phyloP scores from a whole-genome alignment of 2,888 invertebrate genomes.

The Pristionchus exspectatus region DNA sequence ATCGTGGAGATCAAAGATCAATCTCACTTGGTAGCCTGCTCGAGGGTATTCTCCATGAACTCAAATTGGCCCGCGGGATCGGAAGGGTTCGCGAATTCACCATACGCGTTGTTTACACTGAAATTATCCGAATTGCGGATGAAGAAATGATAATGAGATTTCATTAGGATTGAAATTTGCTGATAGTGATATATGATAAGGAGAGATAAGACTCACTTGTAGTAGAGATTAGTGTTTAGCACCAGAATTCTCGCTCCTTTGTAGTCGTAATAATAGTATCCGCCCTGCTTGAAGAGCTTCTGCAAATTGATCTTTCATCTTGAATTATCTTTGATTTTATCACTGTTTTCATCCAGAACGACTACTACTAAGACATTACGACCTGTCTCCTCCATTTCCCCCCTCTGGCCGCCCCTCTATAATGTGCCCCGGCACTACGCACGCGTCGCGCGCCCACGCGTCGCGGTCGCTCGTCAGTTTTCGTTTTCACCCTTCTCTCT shows the following conservation, averaged over 20 bases:
- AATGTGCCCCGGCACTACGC: not conserved
- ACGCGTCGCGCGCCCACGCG: constrained; percentile 11
- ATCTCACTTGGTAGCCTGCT: constrained; percentile 61
- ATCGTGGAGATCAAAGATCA: constrained; percentile 7
- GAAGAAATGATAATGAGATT: not conserved
- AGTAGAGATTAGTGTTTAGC: constrained; percentile 77
- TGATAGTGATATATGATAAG: not conserved
- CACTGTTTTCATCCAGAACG: no score
- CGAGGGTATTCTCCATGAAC: constrained; percentile 69
- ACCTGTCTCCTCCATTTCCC: not conserved
- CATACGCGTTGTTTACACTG: constrained; percentile 66
- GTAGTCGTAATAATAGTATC: constrained; percentile 70
- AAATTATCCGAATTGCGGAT: not conserved
- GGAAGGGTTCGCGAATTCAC: constrained; percentile 65
- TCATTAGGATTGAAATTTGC: not conserved
- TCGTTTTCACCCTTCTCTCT: not conserved
- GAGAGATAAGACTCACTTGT: constrained; percentile 60
- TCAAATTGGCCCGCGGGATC: constrained; percentile 77
- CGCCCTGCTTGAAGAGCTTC: constrained; percentile 72
- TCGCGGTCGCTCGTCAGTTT: not conserved
- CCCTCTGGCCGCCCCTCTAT: not conserved
- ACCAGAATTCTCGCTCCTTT: constrained; percentile 67
- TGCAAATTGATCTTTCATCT: constrained; percentile 52
- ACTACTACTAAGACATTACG: no score
- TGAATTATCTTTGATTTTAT: not conserved